Base-by-base conservation (phyloP, 2,113 vertebrate genomes). In the Junco hyemalis region DNA sequence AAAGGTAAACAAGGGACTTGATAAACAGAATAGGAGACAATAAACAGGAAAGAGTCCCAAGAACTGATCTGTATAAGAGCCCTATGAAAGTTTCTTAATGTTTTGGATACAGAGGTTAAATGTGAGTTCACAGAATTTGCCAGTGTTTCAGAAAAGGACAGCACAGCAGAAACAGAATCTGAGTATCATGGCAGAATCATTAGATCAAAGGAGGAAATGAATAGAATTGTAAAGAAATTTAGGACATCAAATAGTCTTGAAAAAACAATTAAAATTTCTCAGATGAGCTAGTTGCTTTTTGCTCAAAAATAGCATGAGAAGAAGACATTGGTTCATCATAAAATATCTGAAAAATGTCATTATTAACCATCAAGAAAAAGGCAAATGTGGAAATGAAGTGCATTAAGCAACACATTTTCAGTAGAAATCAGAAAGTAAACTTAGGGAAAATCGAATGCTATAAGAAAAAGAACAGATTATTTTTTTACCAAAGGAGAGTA, bases 251-350 rank as follows among this genome's bases (percentile, higher is more conserved):
- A 15, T 42, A 59, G 5, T 59, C 23, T 44, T 29, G n/a, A 40
- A 31, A 48, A 86, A 63, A 2, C 63, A 83, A 83, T 29, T 18
- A 78, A 40, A 65, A 70, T 70, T 54, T 83, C 31, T 69, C 25
- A 28, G 78, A 65, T 54, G 14, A 86, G 2, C 28, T 61, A 36
- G 22, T 15, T 33, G 6, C 3, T 36, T 80, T 92, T 82, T 83
- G 10, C 20, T 88, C 23, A 66, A 24, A 73, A 88, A 65, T 17
- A 4, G 2, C 22, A 54, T 0, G 0, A 13, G 35, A 53, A 56
- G 10, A 66, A 54, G 31, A 25, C 1, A 4, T 28, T 45, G 17
- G 4, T 24, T 65, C 29, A 51, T 60, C 11, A 26, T 3, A 50
- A 8, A 7, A 19, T 29, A 4, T 42, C 50, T 81, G 40, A 86